Conservation (phyloP, 2,888 invertebrate genomes). For the Ferdinandea cuprea region DNA sequence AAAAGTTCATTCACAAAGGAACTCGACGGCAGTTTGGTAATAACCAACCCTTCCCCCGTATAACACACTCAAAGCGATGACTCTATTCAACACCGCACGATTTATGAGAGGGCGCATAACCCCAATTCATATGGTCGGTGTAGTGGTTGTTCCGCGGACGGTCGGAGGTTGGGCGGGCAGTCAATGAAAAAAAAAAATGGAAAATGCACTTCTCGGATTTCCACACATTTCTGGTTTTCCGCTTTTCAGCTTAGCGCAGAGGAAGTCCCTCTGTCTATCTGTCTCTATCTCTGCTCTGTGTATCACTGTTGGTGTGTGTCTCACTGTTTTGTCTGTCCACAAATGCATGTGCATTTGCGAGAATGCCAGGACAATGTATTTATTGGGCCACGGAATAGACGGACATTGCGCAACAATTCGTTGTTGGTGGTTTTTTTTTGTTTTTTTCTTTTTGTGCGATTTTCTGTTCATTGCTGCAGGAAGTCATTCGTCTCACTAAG, state of each 20-base stretch:
- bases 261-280: slow-evolving; percentile 49
- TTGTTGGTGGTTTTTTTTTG: slow-evolving; percentile 8
- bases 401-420: slow-evolving; percentile 72
- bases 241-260: slow-evolving; percentile 68
- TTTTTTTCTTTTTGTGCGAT: slow-evolving; percentile 57
- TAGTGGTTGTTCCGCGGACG: not conserved
- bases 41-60: not conserved
- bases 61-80: slow-evolving; percentile 61
- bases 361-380: slow-evolving; percentile 72
- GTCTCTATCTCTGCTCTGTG: slow-evolving; percentile 9
- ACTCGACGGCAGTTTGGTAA: slow-evolving; percentile 31
- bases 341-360: slow-evolving; percentile 58
- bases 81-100: slow-evolving; percentile 67
- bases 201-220: slow-evolving; percentile 72
- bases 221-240: slow-evolving; percentile 74
- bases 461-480: slow-evolving; percentile 74
- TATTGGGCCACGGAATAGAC: slow-evolving; percentile 72
- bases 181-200: slow-evolving; percentile 41
- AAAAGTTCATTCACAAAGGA: slow-evolving; percentile 64
- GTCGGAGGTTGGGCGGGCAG: slow-evolving; percentile 3
- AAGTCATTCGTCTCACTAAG: slow-evolving; percentile 70
- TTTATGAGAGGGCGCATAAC: slow-evolving; percentile 74
- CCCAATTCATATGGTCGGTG: slow-evolving; percentile 69
- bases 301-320: slow-evolving; percentile 27
- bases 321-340: slow-evolving; percentile 19